These are phyloP conservation scores for Rhabdornis inornatus DNA, from an alignment of 2,113 vertebrate species.

Conservation along the genomic window DNA sequence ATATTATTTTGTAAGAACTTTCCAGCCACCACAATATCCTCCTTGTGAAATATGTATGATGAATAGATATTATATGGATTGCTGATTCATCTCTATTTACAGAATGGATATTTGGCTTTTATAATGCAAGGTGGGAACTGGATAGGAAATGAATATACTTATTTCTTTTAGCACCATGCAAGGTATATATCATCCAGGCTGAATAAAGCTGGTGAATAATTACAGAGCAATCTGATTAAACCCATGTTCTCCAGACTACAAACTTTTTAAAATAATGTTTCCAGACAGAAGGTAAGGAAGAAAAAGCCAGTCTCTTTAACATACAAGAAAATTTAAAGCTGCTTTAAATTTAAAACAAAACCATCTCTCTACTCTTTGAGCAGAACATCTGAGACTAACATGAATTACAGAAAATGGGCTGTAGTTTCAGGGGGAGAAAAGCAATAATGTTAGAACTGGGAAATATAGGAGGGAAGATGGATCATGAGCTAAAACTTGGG, in stretches of 20 bases:
- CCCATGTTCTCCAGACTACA: slow-evolving; percentile 19
- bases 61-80: slow-evolving; percentile 82
- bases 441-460: not conserved
- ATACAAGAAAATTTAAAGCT: not conserved
- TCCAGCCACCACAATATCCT: slow-evolving; percentile 78
- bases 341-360: slow-evolving; percentile 45
- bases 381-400: not conserved
- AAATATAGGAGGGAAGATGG: slow-evolving; percentile 6
- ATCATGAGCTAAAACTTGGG: slow-evolving; percentile 24
- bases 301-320: not conserved
- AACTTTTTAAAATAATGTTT: slow-evolving; percentile 62
- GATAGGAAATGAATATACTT: slow-evolving; percentile 70
- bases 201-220: slow-evolving; percentile 69
- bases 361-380: not conserved
- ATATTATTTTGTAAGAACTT: slow-evolving; percentile 84
- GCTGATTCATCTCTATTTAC: slow-evolving; percentile 84
- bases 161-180: slow-evolving; percentile 55
- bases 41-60: slow-evolving; percentile 86
- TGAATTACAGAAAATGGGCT: slow-evolving; percentile 10
- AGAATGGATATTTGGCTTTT: slow-evolving; percentile 75
- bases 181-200: slow-evolving; percentile 52
- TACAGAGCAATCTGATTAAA: slow-evolving; percentile 66
- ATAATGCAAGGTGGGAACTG: slow-evolving; percentile 70
- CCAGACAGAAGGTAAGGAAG: slow-evolving; percentile 10
- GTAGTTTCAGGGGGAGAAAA: not conserved